Conservation (phyloP, 1,140 invertebrate genomes). For the Drosophila bocki region DNA sequence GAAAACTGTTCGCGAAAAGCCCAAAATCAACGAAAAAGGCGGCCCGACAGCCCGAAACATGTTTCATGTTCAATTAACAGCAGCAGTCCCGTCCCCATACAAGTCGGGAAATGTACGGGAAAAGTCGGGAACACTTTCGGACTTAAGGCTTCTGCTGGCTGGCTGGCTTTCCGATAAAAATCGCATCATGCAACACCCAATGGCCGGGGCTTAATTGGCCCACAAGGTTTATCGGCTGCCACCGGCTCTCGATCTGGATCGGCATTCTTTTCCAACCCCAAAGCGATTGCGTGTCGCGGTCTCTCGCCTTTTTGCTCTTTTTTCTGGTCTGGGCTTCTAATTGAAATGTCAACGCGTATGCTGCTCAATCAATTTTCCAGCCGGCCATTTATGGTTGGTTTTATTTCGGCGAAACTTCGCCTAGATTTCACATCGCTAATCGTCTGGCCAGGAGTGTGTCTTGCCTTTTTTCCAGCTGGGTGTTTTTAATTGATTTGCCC, state of each 20-base stretch:
- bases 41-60: constrained; percentile 42
- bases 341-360: constrained; percentile 65
- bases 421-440: constrained; percentile 45
- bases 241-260: constrained; percentile 32
- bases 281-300: constrained; percentile 46
- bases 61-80: constrained; percentile 63
- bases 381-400: constrained; percentile 37
- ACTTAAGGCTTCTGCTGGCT: constrained; percentile 20
- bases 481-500: constrained; percentile 51
- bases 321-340: constrained; percentile 52
- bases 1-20: constrained; percentile 49
- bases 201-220: constrained; percentile 37
- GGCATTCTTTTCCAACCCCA: constrained; percentile 50
- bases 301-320: constrained; percentile 8
- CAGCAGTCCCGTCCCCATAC: constrained; percentile 12
- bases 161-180: constrained; percentile 23
- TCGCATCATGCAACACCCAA: constrained; percentile 39
- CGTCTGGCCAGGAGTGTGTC: constrained; percentile 36
- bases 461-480: constrained; percentile 34
- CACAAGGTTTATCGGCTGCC: constrained; percentile 31
- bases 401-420: constrained; percentile 52
- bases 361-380: constrained; percentile 63
- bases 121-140: constrained; percentile 21
- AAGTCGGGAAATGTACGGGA: constrained; percentile 23
- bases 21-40: constrained; percentile 49